These are phyloP conservation scores for Dryobates pubescens DNA, from an alignment of 2,797 vertebrate species.

Conservation along the genomic window DNA sequence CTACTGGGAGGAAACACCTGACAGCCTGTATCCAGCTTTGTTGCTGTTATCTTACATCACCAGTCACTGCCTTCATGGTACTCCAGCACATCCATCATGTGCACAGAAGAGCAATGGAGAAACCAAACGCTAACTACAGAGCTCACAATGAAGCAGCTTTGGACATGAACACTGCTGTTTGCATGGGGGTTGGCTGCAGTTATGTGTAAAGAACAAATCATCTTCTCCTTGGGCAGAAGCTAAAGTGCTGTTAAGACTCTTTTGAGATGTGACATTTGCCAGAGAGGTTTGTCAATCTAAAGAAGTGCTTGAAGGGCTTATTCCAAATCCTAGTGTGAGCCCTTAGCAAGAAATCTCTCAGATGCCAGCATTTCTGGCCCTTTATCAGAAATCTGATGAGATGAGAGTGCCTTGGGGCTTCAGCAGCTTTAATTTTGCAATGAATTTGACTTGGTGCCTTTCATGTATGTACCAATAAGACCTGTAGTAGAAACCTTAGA, in stretches of 20 bases:
- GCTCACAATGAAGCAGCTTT: neutral
- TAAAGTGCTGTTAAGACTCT: constrained; percentile 10
- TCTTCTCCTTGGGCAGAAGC: constrained; percentile 1
- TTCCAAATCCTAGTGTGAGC: neutral
- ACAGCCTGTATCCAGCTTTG: neutral
- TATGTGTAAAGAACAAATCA: neutral
- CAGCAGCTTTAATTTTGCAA: constrained; percentile 32
- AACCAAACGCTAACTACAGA: neutral
- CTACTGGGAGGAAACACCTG: neutral
- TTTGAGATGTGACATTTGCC: neutral
- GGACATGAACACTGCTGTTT: neutral
- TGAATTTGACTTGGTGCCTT: constrained; percentile 37
- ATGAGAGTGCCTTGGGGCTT: neutral
- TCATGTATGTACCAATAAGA: constrained; percentile 29
- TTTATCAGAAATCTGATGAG: neutral
- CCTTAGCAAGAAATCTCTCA: constrained; percentile 25
- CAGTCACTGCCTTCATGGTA: accelerated
- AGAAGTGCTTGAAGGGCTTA: neutral
- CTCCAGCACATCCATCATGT: accelerated
- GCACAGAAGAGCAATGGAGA: neutral
- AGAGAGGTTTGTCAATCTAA: constrained; percentile 17
- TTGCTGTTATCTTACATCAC: neutral
- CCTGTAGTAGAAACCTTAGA: constrained; percentile 19
- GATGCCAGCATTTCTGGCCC: neutral
- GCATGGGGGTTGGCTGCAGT: neutral